Percentiles rank a stretch among this genome's conserved stretches.
Conservation (phyloP, 2,113 vertebrate genomes). For the Lagopus leucura region DNA sequence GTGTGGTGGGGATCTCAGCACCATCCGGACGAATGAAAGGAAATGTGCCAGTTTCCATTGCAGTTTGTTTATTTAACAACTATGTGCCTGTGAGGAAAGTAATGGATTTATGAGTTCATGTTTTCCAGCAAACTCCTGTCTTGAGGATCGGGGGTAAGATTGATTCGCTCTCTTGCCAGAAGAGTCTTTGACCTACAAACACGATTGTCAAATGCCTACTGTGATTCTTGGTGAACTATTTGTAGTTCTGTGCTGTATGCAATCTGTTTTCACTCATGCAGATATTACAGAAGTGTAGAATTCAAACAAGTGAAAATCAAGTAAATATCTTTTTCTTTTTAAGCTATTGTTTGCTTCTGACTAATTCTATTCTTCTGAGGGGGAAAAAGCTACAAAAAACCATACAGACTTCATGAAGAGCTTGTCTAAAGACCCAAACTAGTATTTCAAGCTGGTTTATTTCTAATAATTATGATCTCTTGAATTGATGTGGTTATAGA, state of each 20-base stretch:
- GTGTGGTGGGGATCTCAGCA: not conserved
- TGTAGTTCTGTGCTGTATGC: not conserved
- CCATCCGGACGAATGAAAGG: not conserved
- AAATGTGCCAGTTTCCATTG: conserved; percentile 14
- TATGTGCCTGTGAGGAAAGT: not conserved
- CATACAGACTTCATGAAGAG: not conserved
- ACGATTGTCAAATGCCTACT: not conserved
- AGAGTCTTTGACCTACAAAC: not conserved
- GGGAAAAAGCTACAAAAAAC: not conserved
- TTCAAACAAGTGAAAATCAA: not conserved
- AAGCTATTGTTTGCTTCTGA: not conserved
- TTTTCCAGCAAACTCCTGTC: conserved; percentile 17
- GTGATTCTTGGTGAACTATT: not conserved
- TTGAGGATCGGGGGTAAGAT: not conserved
- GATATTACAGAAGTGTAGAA: not conserved
- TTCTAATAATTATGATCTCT: conserved; percentile 2
- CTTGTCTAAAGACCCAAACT: not conserved
- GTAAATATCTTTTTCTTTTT: not conserved
- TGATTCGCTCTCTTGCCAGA: not conserved
- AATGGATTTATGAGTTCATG: conserved; percentile 13
- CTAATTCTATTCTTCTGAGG: not conserved
- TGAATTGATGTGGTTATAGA: conserved; percentile 28
- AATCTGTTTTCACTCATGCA: not conserved
- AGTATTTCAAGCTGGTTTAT: not conserved
- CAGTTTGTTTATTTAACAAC: conserved; percentile 11